Evolutionary conservation across 2,888 invertebrate genomes (phyloP), one percentile per base, ranked within the genome.

Genomic region (Eupithecia tripunctaria): DNA sequence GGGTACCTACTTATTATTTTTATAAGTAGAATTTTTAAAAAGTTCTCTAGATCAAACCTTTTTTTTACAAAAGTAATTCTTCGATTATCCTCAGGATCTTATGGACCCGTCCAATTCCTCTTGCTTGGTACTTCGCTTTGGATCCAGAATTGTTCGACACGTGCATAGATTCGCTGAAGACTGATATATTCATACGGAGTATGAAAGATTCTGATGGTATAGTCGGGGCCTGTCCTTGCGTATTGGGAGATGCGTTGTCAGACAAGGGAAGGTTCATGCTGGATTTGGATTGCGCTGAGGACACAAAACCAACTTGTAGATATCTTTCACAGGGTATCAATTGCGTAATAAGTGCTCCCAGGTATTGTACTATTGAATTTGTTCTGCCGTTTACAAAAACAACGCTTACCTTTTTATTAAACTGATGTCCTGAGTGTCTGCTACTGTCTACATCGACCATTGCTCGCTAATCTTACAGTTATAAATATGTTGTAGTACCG

Each of bases 261-360:
- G 99, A 99, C 88, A 98, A 98, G 88, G 99, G 99, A 7, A 95
- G 99, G 21, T 99, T 96, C 88, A 95, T 98, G 89, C 98, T 99
- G 0, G 98, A 99, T 86, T 96, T 96, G 78, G 96, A 97, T 80
- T 99, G 99, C 86, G 99, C 99, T 89, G 97, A 97, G 85, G 98
- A 98, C 86, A 97, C 98, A 1, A 98, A 98, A 89, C 97, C 97
- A 0, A 96, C 96, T 51, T 99, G 99, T 86, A 96, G 96, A 87
- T 98, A 97, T 83, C 98, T 99, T 87, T 96, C 96, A 87, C 98
- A 98, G 47, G 98, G 98, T 60, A 95, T 97, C 41, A 99, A 99
- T 89, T 99, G 99, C 86, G 98, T 99, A 38, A 96, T 97, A 85
- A 98, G 98, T 78, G 98, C 98, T 68, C 98, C 99, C 66, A 97